A percentile compares a stretch with the other conserved stretches of the same genome.
These are phyloP conservation scores for Elgaria multicarinata DNA, from an alignment of 2,113 vertebrate genomes.

Conservation along the genomic window DNA sequence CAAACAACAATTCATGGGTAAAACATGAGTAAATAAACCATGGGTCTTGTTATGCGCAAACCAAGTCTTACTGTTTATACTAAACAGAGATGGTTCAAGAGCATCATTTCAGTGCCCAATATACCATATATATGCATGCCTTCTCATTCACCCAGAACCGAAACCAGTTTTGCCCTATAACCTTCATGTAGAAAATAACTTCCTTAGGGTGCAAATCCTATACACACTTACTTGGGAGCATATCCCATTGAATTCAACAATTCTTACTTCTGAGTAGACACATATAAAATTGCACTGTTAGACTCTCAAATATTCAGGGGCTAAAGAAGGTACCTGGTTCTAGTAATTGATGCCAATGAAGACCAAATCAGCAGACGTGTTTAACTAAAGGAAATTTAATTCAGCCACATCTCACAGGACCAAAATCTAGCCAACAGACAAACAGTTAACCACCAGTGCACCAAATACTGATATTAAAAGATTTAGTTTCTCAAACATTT, in stretches of 20 bases:
- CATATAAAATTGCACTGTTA: no score
- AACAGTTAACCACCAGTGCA: neutral
- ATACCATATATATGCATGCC: neutral
- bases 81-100: neutral
- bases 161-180: neutral
- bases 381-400: neutral
- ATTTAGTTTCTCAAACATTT: neutral
- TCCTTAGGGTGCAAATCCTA: no score
- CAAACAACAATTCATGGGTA: no score
- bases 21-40: no score
- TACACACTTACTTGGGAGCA: no score
- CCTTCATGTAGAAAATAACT: neutral
- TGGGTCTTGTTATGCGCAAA: no score
- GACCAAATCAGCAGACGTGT: neutral
- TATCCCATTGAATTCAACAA: no score
- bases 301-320: no score
- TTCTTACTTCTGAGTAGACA: no score
- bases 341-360: neutral
- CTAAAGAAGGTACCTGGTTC: neutral
- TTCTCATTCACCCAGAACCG: neutral
- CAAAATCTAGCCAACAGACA: neutral
- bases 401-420: neutral
- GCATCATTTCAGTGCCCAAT: neutral
- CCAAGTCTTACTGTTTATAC: no score
- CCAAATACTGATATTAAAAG: neutral